phyloP scores from a whole-genome alignment of 2,797 vertebrate species.

The Urosaurus nigricauda region DNA sequence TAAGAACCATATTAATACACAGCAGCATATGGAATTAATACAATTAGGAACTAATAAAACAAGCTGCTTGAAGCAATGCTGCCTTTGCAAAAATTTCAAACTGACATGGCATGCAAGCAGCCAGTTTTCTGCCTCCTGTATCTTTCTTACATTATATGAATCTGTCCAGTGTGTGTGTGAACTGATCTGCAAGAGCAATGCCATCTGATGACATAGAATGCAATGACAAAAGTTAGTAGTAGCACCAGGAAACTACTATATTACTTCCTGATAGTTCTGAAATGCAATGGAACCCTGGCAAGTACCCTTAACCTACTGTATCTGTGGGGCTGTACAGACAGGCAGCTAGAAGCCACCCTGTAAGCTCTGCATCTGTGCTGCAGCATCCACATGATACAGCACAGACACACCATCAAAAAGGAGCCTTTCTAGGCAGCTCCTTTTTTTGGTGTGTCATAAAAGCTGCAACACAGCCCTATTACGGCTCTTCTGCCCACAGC shows the following conservation, averaged over 20 bases:
- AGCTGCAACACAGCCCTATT: no score
- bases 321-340: no score
- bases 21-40: slow-evolving; percentile 83
- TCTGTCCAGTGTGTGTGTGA: background rate
- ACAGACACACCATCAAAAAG: no score
- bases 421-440: no score
- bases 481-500: no score
- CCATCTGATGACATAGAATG: background rate
- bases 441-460: no score
- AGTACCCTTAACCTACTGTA: background rate
- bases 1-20: slow-evolving; percentile 76
- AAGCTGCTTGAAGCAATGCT: slow-evolving; percentile 63
- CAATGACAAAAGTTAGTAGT: background rate
- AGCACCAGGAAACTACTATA: background rate
- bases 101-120: slow-evolving; percentile 18
- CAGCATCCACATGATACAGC: no score
- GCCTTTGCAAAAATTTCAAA: slow-evolving; percentile 64
- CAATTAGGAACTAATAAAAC: slow-evolving; percentile 73
- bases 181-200: background rate
- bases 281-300: background rate
- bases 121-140: background rate
- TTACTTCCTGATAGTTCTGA: background rate
- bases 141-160: background rate
- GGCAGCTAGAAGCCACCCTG: no score
- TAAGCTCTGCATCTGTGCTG: no score